These are phyloP conservation scores for Idaea aversata DNA, from an alignment of 2,888 invertebrate species.

Conservation along the genomic window DNA sequence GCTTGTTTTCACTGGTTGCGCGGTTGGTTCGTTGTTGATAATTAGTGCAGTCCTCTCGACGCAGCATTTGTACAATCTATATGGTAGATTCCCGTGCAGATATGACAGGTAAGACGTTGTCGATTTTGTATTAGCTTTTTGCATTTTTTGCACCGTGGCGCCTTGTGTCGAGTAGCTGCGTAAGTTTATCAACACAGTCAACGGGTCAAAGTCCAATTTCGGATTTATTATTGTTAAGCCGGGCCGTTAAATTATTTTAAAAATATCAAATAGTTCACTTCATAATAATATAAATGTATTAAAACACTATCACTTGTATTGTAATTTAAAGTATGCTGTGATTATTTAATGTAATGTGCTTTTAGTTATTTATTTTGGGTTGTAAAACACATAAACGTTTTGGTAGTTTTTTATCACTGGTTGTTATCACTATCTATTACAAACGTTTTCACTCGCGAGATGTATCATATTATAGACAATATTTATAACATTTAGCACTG, in stretches of 20 bases:
- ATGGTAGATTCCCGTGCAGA: not conserved
- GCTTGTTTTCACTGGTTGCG: not conserved
- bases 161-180: not conserved
- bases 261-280: not conserved
- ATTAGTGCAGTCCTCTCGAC: not conserved
- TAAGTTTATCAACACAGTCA: not conserved
- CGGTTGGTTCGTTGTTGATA: not conserved
- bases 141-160: not conserved
- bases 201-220: not conserved
- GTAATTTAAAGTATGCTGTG: not conserved
- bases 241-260: no score
- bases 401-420: not conserved
- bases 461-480: not conserved
- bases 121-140: not conserved
- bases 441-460: not conserved
- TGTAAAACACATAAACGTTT: not conserved
- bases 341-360: not conserved
- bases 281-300: not conserved
- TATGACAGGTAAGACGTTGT: not conserved
- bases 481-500: not conserved
- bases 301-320: not conserved
- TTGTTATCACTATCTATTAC: not conserved
- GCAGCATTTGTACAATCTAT: not conserved
- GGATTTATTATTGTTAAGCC: not conserved
- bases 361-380: not conserved